Conservation (phyloP, 2,888 invertebrate genomes). For the Dolichopus griseipennis region DNA sequence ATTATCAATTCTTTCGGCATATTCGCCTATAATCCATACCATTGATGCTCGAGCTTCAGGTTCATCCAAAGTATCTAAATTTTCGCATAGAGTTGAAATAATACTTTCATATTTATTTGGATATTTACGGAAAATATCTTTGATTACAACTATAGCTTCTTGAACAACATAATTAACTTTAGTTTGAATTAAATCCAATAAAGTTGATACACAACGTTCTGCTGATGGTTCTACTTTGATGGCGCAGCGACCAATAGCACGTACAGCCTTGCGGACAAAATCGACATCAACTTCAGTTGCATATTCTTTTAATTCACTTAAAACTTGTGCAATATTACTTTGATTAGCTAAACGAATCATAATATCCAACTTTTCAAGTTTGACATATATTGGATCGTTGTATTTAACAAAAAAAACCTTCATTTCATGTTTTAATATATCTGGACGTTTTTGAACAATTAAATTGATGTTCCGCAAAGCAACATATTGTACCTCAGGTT, state of each 20-base stretch:
- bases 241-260: slow-evolving; percentile 97
- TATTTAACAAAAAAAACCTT: slow-evolving; percentile 99
- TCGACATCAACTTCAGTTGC: slow-evolving; percentile 99
- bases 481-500: slow-evolving; percentile 99
- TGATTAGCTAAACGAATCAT: slow-evolving; percentile 98
- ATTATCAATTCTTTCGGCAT: slow-evolving; percentile 98
- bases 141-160: slow-evolving; percentile 98
- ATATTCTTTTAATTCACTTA: slow-evolving; percentile 96
- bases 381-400: slow-evolving; percentile 99
- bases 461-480: slow-evolving; percentile 96
- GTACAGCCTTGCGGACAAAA: slow-evolving; percentile 96
- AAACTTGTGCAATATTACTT: slow-evolving; percentile 94
- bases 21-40: slow-evolving; percentile 95
- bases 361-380: slow-evolving; percentile 95
- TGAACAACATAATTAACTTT: slow-evolving; percentile 99
- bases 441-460: slow-evolving; percentile 97
- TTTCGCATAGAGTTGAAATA: slow-evolving; percentile 97
- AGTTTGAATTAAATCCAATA: slow-evolving; percentile 95
- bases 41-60: slow-evolving; percentile 98
- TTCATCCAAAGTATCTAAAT: slow-evolving; percentile 95
- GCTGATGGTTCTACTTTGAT: slow-evolving; percentile 97
- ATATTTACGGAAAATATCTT: slow-evolving; percentile 94
- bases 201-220: slow-evolving; percentile 94
- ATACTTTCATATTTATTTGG: slow-evolving; percentile 99
- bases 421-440: slow-evolving; percentile 99